Percentiles rank a stretch among this genome's conserved stretches.
Conservation (phyloP, 2,797 vertebrate species). For the Trichosurus vulpecula region DNA sequence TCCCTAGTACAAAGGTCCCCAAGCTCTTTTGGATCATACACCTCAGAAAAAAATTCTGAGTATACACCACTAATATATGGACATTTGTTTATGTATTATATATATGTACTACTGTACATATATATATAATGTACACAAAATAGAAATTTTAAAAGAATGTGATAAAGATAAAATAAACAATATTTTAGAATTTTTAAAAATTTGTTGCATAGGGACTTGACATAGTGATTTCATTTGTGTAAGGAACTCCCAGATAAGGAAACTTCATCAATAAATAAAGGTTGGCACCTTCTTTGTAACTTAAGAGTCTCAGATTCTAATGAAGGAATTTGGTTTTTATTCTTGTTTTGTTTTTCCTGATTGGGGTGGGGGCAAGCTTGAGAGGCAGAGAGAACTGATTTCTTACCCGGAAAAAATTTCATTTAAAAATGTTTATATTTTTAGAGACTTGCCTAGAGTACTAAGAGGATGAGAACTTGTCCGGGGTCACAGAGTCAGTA, state of each 20-base stretch:
- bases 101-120: neutral
- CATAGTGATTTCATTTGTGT: neutral
- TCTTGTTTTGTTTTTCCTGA: neutral
- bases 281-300: neutral
- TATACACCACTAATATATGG: neutral
- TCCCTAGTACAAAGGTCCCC: neutral
- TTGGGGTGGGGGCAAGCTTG: neutral
- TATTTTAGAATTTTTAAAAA: neutral
- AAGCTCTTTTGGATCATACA: neutral
- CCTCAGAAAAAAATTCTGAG: neutral
- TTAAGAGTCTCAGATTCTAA: neutral
- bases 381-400: neutral
- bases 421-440: neutral
- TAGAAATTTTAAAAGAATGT: neutral
- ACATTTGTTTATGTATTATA: neutral
- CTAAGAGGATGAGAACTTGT: neutral
- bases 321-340: neutral
- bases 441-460: neutral
- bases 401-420: neutral
- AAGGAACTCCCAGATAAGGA: neutral
- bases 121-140: neutral
- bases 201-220: neutral
- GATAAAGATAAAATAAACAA: neutral
- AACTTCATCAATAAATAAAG: neutral
- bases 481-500: neutral